A percentile compares a stretch with the other conserved stretches of the same genome.
Evolutionary conservation across 23 tunicate species (phyloP).

Genomic region (Botrylloides violaceus): DNA sequence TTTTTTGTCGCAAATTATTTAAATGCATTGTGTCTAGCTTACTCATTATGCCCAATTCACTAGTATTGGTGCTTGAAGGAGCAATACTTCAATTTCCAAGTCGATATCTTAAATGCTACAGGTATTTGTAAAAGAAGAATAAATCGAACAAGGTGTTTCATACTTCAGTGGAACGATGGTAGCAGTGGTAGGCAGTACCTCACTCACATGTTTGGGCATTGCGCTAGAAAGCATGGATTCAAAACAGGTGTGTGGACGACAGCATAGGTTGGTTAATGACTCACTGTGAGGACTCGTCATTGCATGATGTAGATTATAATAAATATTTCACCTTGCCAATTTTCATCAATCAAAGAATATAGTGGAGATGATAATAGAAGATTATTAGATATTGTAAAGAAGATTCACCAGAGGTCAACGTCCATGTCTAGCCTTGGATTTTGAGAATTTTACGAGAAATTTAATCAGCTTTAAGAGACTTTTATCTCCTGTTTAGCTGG

Average conservation of each 20-base stretch:
- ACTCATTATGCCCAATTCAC: not conserved
- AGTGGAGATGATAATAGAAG: too few species aligned
- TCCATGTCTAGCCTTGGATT: too few species aligned
- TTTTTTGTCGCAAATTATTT: not conserved
- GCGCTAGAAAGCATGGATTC: conserved; percentile 20
- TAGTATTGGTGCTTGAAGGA: not conserved
- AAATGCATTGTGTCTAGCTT: not conserved
- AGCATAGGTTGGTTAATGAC: too few species aligned
- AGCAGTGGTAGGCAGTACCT: conserved; percentile 36
- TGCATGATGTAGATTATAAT: too few species aligned
- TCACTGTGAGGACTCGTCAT: too few species aligned
- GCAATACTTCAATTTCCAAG: not conserved
- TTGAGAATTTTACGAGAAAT: too few species aligned
- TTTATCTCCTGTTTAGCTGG: too few species aligned
- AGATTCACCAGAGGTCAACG: too few species aligned
- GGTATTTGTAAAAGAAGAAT: conserved; percentile 51
- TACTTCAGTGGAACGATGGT: conserved; percentile 69
- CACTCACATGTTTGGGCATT: conserved; percentile 58
- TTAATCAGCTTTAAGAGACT: too few species aligned
- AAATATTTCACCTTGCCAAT: too few species aligned
- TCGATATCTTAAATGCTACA: not conserved
- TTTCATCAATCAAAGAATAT: too few species aligned
- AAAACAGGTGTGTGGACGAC: conserved; percentile 44
- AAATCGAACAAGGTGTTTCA: conserved; percentile 46
- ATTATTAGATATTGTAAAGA: too few species aligned